Conservation (phyloP, 1,140 invertebrate genomes). For the Eumaeus atala region DNA sequence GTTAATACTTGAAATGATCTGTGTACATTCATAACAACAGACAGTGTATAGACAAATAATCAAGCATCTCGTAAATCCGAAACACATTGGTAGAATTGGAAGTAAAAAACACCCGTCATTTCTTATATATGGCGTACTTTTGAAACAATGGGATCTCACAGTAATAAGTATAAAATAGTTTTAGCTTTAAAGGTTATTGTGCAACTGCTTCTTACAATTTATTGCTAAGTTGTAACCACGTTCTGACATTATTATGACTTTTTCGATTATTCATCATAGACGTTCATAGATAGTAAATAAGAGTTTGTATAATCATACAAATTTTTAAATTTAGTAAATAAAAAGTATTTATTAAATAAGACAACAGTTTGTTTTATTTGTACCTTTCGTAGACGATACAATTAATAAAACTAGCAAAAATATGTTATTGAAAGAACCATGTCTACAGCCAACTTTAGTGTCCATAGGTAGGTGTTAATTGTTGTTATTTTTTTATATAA, state of each 20-base stretch:
- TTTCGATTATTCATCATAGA: constrained; percentile 14
- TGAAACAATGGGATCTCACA: constrained; percentile 1
- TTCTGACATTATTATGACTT: constrained; percentile 9
- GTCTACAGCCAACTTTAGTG: too few species aligned
- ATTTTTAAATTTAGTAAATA: constrained; percentile 25
- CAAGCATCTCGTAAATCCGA: too few species aligned
- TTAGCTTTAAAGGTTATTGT: not conserved
- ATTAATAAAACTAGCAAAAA: not conserved
- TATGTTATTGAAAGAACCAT: not conserved
- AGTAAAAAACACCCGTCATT: not conserved
- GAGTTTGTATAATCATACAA: constrained; percentile 17
- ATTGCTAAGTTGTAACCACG: not conserved
- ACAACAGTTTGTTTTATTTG: constrained; percentile 43
- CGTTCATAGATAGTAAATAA: constrained; percentile 18
- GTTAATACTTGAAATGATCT: too few species aligned
- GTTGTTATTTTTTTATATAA: too few species aligned
- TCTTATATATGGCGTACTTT: not conserved
- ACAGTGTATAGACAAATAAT: too few species aligned
- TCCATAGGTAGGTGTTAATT: too few species aligned
- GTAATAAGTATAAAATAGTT: constrained; percentile 1
- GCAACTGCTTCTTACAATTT: constrained; percentile 1
- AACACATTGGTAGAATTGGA: too few species aligned
- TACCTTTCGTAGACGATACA: not conserved
- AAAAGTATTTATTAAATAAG: constrained; percentile 67
- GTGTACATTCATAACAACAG: too few species aligned